A percentile compares a stretch with the other conserved stretches of the same genome.
Conservation (phyloP, 2,888 invertebrate species). For the Acronicta aceris region DNA sequence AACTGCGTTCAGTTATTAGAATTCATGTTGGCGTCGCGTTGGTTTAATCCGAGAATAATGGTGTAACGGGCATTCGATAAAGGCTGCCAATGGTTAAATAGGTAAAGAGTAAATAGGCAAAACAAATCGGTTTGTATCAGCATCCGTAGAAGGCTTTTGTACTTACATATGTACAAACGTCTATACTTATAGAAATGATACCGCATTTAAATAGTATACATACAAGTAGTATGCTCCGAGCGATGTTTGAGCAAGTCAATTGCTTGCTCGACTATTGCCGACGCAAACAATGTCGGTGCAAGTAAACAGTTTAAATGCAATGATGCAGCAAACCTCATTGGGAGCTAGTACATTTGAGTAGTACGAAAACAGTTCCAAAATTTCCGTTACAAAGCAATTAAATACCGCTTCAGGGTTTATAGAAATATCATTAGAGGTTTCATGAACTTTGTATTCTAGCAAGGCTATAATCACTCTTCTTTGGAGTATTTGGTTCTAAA, state of each 20-base stretch:
- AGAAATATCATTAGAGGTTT: neutral
- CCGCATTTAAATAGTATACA: constrained; percentile 41
- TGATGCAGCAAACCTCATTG: constrained; percentile 43
- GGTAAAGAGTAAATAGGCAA: constrained; percentile 23
- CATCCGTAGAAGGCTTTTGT: constrained; percentile 22
- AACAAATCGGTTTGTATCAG: constrained; percentile 31
- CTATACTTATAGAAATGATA: constrained; percentile 25
- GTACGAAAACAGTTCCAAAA: constrained; percentile 19
- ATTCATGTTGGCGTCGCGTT: constrained; percentile 36
- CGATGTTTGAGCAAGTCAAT: constrained; percentile 40
- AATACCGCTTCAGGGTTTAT: constrained; percentile 9
- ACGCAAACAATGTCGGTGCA: constrained; percentile 52
- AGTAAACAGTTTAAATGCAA: constrained; percentile 54
- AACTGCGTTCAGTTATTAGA: constrained; percentile 28
- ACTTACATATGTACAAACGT: constrained; percentile 22
- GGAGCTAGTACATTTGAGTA: constrained; percentile 33
- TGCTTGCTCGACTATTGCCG: constrained; percentile 51
- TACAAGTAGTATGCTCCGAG: constrained; percentile 21
- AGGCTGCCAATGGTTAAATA: constrained; percentile 11
- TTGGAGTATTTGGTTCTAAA: neutral
- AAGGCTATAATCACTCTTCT: neutral
- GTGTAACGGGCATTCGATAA: constrained; percentile 40
- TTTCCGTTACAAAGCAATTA: constrained; percentile 38
- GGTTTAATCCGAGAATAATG: constrained; percentile 49
- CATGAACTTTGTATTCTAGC: too few relatives aligned